Percentiles rank a stretch among this genome's conserved stretches.
Conservation (phyloP, 64 coral and sea anemone species). For the Montipora cactus region DNA sequence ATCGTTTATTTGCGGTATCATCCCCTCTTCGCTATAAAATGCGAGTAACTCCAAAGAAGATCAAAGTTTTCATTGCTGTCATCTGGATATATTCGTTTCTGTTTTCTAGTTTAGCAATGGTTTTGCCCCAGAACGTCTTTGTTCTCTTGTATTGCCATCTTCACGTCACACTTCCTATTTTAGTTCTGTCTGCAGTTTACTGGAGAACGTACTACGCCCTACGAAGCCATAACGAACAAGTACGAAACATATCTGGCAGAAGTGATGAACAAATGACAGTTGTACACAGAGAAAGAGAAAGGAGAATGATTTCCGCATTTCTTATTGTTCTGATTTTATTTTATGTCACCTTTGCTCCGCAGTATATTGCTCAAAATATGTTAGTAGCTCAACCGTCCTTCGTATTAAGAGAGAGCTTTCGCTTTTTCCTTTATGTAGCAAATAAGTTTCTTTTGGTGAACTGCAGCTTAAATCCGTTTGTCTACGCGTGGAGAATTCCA, state of each 20-base stretch:
- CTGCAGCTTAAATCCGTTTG: neutral
- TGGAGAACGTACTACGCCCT: neutral
- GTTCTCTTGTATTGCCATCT: conserved; percentile 6
- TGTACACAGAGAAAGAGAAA: neutral
- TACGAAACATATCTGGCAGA: neutral
- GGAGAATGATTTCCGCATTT: conserved; percentile 11
- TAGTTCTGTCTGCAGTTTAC: neutral
- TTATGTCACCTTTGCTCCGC: neutral
- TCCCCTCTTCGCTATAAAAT: neutral
- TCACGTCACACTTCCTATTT: neutral
- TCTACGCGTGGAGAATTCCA: conserved; percentile 20
- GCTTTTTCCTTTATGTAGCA: neutral
- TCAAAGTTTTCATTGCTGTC: neutral
- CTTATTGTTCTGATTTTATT: conserved; percentile 2
- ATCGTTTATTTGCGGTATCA: neutral
- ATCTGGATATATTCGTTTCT: neutral
- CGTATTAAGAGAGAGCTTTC: neutral
- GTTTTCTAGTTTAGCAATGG: neutral
- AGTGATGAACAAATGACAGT: neutral
- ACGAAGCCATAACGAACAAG: neutral
- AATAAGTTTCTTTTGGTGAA: neutral
- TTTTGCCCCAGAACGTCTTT: neutral
- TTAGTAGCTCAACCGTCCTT: neutral
- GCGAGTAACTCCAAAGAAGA: neutral
- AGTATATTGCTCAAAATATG: conserved; percentile 5